Evolutionary conservation across 2,888 invertebrate species (phyloP).

Genomic region (Osedax fenrisi): DNA sequence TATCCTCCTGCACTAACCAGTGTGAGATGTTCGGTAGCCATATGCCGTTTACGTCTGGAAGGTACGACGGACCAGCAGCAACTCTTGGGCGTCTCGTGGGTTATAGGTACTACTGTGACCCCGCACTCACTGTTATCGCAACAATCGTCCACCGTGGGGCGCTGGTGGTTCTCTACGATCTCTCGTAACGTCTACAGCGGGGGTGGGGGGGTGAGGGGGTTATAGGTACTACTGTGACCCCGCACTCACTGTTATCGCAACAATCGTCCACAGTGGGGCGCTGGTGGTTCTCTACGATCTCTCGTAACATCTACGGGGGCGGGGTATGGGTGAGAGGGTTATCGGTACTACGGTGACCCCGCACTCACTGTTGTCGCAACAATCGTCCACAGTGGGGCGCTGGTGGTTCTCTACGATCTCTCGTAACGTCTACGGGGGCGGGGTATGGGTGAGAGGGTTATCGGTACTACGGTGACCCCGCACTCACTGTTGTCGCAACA

Average conservation of each 20-base stretch:
- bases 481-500: conserved; percentile 41
- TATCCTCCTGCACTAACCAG: background rate
- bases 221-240: conserved; percentile 41
- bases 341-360: conserved; percentile 41
- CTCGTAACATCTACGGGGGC: background rate
- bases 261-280: conserved; percentile 17
- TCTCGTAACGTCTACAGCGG: too few species aligned
- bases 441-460: too few species aligned
- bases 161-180: too few species aligned
- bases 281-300: background rate
- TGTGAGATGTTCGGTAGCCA: conserved; percentile 38
- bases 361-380: conserved; percentile 40
- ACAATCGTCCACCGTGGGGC: conserved; percentile 31
- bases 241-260: conserved; percentile 40
- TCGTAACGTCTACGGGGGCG: too few species aligned
- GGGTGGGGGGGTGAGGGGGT: too few species aligned
- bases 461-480: conserved; percentile 41
- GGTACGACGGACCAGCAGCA: conserved; percentile 46
- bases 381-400: conserved; percentile 23
- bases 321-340: conserved; percentile 34
- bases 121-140: conserved; percentile 41
- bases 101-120: conserved; percentile 41
- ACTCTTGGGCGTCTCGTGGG: conserved; percentile 40
- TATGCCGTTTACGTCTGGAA: conserved; percentile 45
- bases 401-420: too few species aligned